Evolutionary conservation across 2,113 vertebrate species (phyloP), one percentile per base, ranked within the genome.

Genomic region (Carassius auratus): DNA sequence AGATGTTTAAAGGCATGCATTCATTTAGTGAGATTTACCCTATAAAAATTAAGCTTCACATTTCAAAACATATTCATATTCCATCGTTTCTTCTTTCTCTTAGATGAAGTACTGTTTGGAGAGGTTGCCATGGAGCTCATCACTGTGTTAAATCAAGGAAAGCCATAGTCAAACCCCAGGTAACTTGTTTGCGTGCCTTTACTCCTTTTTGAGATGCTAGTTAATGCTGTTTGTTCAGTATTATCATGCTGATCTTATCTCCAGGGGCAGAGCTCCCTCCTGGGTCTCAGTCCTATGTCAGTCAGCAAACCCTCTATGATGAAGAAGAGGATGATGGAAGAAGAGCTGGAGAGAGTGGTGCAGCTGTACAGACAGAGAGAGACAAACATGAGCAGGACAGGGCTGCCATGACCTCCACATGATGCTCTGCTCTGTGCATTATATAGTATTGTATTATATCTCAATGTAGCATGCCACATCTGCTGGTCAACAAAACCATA

Each of bases 111-210:
- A 83, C 86, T 92, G 0, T 99, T 99, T 3, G 98, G 97, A 14
- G 98, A 99, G 30, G 97, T 99, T 12, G 92, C 92, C 5, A 91
- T 95, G 80, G 96, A 95, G 69, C 98, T 98, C 98, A 0, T 90
- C 90, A 77, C 90, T 99, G 93, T 0, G 90, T 87, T 0, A 96
- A 95, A 92, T 98, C 98, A 85, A 95, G 85, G 76, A 97, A 93
- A 87, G 57, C 87, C 2, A 57, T 1, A 17, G 57, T 3, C 8
- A 92, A 14, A 45, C 69, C 90, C 73, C 92, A 94, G 96, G 98
- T 99, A 92, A 21, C 0, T n/a, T 8, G 0, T 59, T 38, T 3
- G 19, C 0, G 3, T 0, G 15, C 45, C 2, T 75, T 7, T 10
- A n/a, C 26, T 57, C 3, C n/a, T 17, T 36, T 57, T 21, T 10